Evolutionary conservation across 2,797 vertebrate species (phyloP), one percentile per base, ranked within the genome.

Genomic region (Molossus alvarezi): DNA sequence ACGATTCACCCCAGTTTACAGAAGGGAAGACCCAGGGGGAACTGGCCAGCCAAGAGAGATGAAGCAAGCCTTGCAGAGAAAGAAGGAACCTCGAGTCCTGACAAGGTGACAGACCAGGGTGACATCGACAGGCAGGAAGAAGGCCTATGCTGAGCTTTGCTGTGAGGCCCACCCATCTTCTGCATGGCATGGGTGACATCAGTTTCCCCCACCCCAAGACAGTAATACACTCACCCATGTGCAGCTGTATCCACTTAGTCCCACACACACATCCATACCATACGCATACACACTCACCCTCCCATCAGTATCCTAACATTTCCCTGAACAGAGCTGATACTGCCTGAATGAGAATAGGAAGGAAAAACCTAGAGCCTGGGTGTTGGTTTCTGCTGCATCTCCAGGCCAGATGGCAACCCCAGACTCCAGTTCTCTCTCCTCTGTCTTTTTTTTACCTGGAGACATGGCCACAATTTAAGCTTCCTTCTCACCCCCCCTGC

Each of bases 201-300:
- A 57, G 10, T 8, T 18, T 53, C n/a, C 55, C 18, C 37, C 21
- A 21, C 41, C n/a, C 53, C 4, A 4, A 14, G 48, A 57, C 67
- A 37, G 37, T 57, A 90, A 37, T n/a, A 27, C 60, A 95, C 88
- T 94, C 96, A 95, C 37, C 71, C 17, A 71, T 11, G 48, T 5
- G 15, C 69, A 97, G 92, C 96, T 14, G 10, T 2, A 15, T 90
- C 93, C 45, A 67, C 82, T 93, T 72, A 64, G 41, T 69, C 51
- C 80, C 27, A 10, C 88, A 91, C 45, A 96, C 84, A 90, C 67
- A 27, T 7, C 75, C 23, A 55, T 14, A 21, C 71, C 9, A 10
- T 8, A 8, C 25, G 62, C n/a, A 73, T 10, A 9, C 11, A 55
- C 13, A 23, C 51, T 27, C 6, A 14, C 12, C 64, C 33, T 64